Evolutionary conservation across 2,797 vertebrate genomes (phyloP), one percentile per base, ranked within the genome.

Genomic region (Pseudochirops cupreus): DNA sequence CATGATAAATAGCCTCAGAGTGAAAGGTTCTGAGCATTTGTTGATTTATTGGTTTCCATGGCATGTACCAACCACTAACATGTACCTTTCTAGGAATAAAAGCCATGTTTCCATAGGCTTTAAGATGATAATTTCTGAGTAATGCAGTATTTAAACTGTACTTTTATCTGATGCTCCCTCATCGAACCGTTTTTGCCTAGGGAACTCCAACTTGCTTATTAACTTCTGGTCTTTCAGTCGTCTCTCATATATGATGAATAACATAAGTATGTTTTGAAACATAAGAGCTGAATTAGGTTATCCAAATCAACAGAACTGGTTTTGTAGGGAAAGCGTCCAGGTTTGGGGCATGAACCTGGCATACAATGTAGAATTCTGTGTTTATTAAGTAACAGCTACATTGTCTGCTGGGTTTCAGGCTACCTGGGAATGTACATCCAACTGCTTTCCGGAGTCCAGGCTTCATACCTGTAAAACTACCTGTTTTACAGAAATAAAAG

Each of bases 361-460:
- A 99, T 99, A 99, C 99, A 99, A 99, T 99, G 99, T 99, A 99
- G 99, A 99, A 99, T 99, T 99, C 99, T 99, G 99, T 99, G 99
- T 99, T 99, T 99, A 98, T 99, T 98, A 99, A 99, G 99, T 99
- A 99, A 99, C 99, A 99, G 99, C 99, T 99, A 99, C 99, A 99
- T 99, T 99, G 99, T 99, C 99, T 99, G 99, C 99, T 99, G 99
- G 99, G 99, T 99, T 99, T 99, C 99, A 99, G 99, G 99, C 99
- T 99, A 98, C 99, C 99, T 99, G 98, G 98, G 98, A 99, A 98
- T 97, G 94, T 96, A 50, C 98, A 98, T 93, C 97, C 94, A 97
- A 95, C 97, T 92, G 67, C 90, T 93, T 10, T 95, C 95, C 97
- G 59, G 93, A 55, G 90, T 92, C 33, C 92, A 7, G 91, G 91